These are phyloP conservation scores for Melipona bicolor DNA, from an alignment of 2,888 invertebrate genomes.

Conservation along the genomic window DNA sequence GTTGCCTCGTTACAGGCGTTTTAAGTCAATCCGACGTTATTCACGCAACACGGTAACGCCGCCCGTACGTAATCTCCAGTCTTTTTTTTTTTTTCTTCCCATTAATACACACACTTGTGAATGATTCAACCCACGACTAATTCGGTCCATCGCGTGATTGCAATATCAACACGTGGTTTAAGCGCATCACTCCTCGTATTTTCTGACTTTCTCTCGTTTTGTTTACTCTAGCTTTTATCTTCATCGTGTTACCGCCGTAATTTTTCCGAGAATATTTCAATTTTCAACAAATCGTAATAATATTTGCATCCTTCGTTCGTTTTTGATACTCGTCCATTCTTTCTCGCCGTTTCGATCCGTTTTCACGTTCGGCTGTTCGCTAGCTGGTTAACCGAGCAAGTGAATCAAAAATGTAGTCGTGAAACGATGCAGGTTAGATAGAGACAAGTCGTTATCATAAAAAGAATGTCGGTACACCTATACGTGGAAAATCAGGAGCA, in stretches of 20 bases:
- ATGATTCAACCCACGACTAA: slow-evolving; percentile 52
- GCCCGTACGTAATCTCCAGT: slow-evolving; percentile 7
- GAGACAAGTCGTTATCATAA: slow-evolving; percentile 47
- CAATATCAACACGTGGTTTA: slow-evolving; percentile 64
- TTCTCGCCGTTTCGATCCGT: neutral
- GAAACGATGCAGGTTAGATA: neutral
- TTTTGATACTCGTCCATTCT: neutral
- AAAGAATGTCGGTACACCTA: slow-evolving; percentile 45
- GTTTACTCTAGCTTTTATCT: neutral
- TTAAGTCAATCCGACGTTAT: neutral
- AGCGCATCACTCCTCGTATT: slow-evolving; percentile 27
- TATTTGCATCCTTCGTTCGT: neutral
- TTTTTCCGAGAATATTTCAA: neutral
- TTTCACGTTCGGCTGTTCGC: neutral
- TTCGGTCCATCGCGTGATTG: slow-evolving; percentile 36
- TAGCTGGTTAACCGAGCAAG: neutral
- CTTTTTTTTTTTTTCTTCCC: neutral
- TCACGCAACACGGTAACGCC: slow-evolving; percentile 1
- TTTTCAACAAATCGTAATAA: neutral
- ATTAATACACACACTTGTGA: slow-evolving; percentile 30
- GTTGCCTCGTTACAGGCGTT: slow-evolving; percentile 7
- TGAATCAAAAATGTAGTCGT: neutral
- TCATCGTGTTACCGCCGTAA: neutral
- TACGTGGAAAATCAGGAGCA: slow-evolving; percentile 64
- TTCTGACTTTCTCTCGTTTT: neutral